phyloP scores from a whole-genome alignment of 2,888 invertebrate genomes.

The Plebejus argus region DNA sequence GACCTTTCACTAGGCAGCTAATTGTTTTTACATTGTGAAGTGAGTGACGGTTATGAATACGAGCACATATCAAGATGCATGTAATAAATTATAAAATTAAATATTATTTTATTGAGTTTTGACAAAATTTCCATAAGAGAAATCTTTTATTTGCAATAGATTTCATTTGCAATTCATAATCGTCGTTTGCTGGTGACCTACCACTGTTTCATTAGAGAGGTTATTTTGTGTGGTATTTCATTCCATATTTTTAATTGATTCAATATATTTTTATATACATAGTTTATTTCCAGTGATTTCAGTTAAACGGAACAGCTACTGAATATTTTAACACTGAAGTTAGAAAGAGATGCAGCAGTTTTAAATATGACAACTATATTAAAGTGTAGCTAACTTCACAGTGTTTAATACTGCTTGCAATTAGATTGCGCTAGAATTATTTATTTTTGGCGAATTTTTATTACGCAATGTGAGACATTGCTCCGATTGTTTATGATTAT shows the following conservation, averaged over 20 bases:
- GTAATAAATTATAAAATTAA: constrained; percentile 10
- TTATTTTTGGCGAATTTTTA: constrained; percentile 51
- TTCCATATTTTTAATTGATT: constrained; percentile 62
- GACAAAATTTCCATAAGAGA: background rate
- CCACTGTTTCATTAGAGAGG: constrained; percentile 58
- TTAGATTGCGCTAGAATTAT: constrained; percentile 77
- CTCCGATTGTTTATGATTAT: constrained; percentile 53
- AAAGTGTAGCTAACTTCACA: constrained; percentile 37
- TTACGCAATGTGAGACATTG: constrained; percentile 72
- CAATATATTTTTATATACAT: constrained; percentile 61
- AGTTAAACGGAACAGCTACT: constrained; percentile 40
- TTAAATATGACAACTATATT: constrained; percentile 42
- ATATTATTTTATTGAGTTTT: background rate
- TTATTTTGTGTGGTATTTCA: constrained; percentile 77
- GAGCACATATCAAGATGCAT: constrained; percentile 10
- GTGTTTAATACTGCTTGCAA: constrained; percentile 57
- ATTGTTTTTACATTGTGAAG: constrained; percentile 35
- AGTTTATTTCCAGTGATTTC: constrained; percentile 59
- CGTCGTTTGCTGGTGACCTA: constrained; percentile 24
- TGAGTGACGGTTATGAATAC: constrained; percentile 25
- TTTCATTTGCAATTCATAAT: constrained; percentile 16
- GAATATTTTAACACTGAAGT: constrained; percentile 19
- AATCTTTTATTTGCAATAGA: background rate
- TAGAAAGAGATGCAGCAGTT: constrained; percentile 24
- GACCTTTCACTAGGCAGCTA: constrained; percentile 42